These are phyloP conservation scores for Agrotis clavis DNA, from an alignment of 2,888 invertebrate genomes.

Conservation along the genomic window DNA sequence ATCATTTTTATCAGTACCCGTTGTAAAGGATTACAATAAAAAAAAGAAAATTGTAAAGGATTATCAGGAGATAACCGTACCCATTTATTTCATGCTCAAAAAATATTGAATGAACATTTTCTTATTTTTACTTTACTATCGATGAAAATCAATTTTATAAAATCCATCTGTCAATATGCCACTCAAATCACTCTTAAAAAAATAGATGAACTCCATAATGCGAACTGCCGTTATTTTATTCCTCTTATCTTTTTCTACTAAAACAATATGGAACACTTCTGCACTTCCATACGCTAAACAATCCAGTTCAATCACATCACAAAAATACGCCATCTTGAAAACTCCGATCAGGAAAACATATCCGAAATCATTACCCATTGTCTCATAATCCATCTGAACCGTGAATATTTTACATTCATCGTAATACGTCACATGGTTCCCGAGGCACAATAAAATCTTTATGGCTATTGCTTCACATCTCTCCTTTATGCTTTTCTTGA, in stretches of 20 bases:
- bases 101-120: too few species aligned
- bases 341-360: constrained; percentile 43
- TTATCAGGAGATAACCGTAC: too few species aligned
- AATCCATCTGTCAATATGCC: too few species aligned
- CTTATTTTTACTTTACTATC: too few species aligned
- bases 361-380: constrained; percentile 79
- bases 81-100: too few species aligned
- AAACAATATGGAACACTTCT: not conserved
- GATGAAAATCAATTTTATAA: too few species aligned
- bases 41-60: too few species aligned
- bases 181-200: too few species aligned
- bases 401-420: constrained; percentile 82
- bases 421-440: constrained; percentile 75
- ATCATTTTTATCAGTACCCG: too few species aligned
- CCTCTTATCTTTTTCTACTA: not conserved
- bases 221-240: not conserved
- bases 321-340: constrained; percentile 32
- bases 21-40: too few species aligned
- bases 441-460: constrained; percentile 83
- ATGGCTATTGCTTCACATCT: constrained; percentile 83
- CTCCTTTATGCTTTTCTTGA: constrained; percentile 76
- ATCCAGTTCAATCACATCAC: constrained; percentile 11
- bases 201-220: too few species aligned
- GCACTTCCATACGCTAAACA: not conserved
- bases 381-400: constrained; percentile 82